Percentiles rank a stretch among this genome's conserved stretches.
phyloP scores from a whole-genome alignment of 2,113 vertebrate species.

The Dicaeum eximium region DNA sequence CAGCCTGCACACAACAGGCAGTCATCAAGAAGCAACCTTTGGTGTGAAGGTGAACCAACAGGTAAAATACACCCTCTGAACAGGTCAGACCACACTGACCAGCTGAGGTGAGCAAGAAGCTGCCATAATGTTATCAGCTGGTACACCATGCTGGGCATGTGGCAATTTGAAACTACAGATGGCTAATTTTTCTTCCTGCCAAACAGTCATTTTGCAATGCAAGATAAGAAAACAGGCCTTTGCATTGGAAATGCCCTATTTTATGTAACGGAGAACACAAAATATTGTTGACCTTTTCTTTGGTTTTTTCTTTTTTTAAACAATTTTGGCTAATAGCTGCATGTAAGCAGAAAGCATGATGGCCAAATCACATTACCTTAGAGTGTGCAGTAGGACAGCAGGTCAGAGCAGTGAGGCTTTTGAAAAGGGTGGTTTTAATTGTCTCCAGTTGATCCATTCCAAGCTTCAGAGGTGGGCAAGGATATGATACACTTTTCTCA shows the following conservation, averaged over 20 bases:
- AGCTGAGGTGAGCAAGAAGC: not conserved
- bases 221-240: not conserved
- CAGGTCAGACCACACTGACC: not conserved
- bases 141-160: not conserved
- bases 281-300: not conserved
- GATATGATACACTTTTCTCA: not conserved
- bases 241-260: not conserved
- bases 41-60: not conserved
- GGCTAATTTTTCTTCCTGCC: not conserved
- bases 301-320: not conserved
- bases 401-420: not conserved
- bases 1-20: not conserved
- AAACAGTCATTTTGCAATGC: conserved; percentile 6
- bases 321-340: not conserved
- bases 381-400: not conserved
- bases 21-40: not conserved
- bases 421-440: not conserved
- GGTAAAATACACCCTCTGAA: not conserved
- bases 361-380: not conserved
- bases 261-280: not conserved
- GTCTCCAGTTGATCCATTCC: not conserved
- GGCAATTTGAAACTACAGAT: not conserved
- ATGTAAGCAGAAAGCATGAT: not conserved
- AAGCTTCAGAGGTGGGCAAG: not conserved
- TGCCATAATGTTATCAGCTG: not conserved